Base-by-base conservation (phyloP, 1,140 invertebrate species). In the Euschistus heros region DNA sequence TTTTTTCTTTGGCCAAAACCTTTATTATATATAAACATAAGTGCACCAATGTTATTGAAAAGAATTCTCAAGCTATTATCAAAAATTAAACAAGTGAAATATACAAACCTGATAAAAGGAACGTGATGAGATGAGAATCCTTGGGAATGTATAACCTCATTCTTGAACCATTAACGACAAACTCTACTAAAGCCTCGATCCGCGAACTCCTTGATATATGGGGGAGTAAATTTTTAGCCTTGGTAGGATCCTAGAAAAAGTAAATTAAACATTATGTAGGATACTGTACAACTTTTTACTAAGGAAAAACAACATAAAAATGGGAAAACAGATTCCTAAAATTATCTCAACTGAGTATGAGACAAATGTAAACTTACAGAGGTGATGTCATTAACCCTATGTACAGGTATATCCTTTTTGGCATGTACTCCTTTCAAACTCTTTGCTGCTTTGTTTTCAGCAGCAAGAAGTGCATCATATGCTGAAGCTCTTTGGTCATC, bases 401-500 rank as follows among this genome's bases (percentile, higher is more conserved):
- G 86, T 63, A 76, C 76, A 1, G 89, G 86, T 59, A 86, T 82
- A 60, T 92, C 89, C 76, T 95, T 94, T 73, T 93, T 93, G 14
- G 85, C 83, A 71, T 92, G 87, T 15, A 96, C 72, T 37, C 94
- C 93, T 69, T 92, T 84, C 18, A 80, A 79, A 2, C 86, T 86
- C 76, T 98, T 97, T 55, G 85, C 81, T 1, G 97, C 97, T 73
- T 95, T 92, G 17, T 84, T 83, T 79, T 99, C 96, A 8, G 97
- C 96, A 68, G 89, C 86, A 46, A 96, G 76, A n/a, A 99, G 77
- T 55, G 91, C 86, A 75, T 98, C 95, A 75, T 98, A 99, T 62
- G 89, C 86, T 1, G 89, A 88, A 26, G 95, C 96, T 65, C 96
- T 83, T 74, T 97, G 92, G 74, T 99, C 95, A 75, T 98, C 94